These are phyloP conservation scores for Geodia barretti DNA, from an alignment of 37 sponge, comb jelly and placozoan genomes.

Conservation along the genomic window DNA sequence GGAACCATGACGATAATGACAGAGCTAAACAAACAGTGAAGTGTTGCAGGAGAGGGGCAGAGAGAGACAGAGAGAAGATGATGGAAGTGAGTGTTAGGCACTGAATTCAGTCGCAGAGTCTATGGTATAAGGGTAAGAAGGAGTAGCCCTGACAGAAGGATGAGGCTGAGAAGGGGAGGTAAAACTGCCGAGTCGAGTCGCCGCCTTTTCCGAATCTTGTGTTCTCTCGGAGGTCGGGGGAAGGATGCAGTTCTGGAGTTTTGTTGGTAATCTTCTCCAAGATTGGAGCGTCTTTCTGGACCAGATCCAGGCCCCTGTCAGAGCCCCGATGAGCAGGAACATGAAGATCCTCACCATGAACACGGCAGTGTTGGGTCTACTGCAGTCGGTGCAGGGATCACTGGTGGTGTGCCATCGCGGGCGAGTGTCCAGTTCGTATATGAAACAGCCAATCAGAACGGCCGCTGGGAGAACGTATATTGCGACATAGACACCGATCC, in stretches of 20 bases:
- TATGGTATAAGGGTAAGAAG: background rate
- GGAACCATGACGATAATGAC: no score
- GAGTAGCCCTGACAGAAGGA: background rate
- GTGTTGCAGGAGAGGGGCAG: no score
- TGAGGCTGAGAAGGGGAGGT: background rate
- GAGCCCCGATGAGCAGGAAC: conserved; percentile 71
- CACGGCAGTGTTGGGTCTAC: conserved; percentile 42
- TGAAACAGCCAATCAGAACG: conserved; percentile 73
- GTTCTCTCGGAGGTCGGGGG: background rate
- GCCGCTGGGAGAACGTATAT: conserved; percentile 86
- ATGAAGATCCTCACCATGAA: conserved; percentile 67
- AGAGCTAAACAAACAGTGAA: no score
- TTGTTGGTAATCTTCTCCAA: conserved; percentile 38
- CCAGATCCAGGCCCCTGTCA: conserved; percentile 92
- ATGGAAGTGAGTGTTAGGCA: background rate
- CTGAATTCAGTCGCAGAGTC: background rate
- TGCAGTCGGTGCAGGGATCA: conserved; percentile 25
- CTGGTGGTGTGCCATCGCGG: conserved; percentile 44
- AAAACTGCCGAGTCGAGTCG: background rate
- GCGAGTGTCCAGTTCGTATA: conserved; percentile 62
- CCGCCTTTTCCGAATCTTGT: background rate
- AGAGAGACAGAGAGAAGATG: no score
- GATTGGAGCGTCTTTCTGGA: conserved; percentile 80
- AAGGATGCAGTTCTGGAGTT: background rate
- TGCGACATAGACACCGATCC: conserved; percentile 87